A percentile compares a stretch with the other conserved stretches of the same genome.
phyloP scores from a whole-genome alignment of 2,888 invertebrate genomes.

The Aromia moschata region DNA sequence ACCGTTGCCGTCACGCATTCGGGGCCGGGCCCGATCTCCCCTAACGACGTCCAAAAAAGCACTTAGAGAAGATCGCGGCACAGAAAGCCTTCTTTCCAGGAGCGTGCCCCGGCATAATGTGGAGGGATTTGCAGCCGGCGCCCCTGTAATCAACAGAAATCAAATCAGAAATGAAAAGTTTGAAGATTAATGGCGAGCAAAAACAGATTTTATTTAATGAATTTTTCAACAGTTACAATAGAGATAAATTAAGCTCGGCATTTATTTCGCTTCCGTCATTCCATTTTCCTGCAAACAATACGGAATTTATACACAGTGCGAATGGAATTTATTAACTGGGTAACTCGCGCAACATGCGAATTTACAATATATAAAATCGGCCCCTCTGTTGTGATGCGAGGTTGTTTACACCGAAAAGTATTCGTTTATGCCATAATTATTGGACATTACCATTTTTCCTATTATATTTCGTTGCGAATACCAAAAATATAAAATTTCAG shows the following conservation, averaged over 20 bases:
- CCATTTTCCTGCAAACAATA: too few species aligned
- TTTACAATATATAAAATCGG: too few species aligned
- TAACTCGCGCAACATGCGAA: too few species aligned
- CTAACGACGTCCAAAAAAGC: constrained; percentile 36
- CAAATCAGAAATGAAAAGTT: constrained; percentile 53
- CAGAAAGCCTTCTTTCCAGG: constrained; percentile 46
- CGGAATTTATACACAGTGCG: neutral
- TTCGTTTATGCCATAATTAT: too few species aligned
- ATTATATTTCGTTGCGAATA: too few species aligned
- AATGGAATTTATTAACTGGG: neutral
- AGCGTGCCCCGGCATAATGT: constrained; percentile 58
- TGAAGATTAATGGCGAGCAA: constrained; percentile 52
- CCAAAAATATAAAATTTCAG: too few species aligned
- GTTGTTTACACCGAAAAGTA: too few species aligned
- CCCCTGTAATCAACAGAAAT: constrained; percentile 46
- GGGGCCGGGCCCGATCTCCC: too few species aligned
- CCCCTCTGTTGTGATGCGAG: too few species aligned
- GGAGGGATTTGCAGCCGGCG: constrained; percentile 52
- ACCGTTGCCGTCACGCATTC: too few species aligned
- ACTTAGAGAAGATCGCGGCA: constrained; percentile 36
- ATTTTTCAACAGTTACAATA: constrained; percentile 46
- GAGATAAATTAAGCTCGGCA: constrained; percentile 20
- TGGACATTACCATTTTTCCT: too few species aligned
- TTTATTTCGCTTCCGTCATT: neutral
- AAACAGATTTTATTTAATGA: constrained; percentile 54